Base-by-base conservation (phyloP, 2,797 vertebrate species). In the Sphenodon punctatus region DNA sequence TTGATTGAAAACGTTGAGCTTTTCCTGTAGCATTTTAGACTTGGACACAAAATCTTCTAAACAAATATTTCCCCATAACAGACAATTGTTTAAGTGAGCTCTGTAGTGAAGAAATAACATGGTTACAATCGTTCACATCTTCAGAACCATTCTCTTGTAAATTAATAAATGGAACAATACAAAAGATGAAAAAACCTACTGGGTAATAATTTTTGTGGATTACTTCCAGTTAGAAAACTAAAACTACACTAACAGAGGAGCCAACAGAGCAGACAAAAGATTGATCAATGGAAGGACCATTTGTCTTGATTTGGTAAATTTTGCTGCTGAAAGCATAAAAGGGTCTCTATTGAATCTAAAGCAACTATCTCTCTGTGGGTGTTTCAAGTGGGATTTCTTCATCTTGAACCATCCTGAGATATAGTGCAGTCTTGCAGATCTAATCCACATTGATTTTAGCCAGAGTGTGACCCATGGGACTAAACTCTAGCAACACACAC, bases 271-370 rank as follows among this genome's bases (percentile, higher is more conserved):
- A 64, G 27, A 48, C 53, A 60, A 42, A 36, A 51, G 72, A 70
- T 39, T 66, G 73, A 82, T 66, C 36, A 45, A 60, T 82, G 9
- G 61, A 64, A 71, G 38, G 51, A 43, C 67, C 60, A 76, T 82
- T 76, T 65, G 49, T 76, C 67, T 70, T 82, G 49, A 69, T 82
- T 76, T 71, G 48, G 51, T 70, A 69, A 76, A 51, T 34, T 36
- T 65, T 75, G 67, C 60, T 66, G 51, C 32, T 71, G 39, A 66
- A 48, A 70, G 60, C 59, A 20, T 36, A 68, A 77, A 46, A 23
- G 5, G 36, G 19, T 32, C 59, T 36, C 27, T 65, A 71, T 56
- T 64, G 59, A 58, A 59, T 58, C 59, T 56, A 69, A 46, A 49
- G 23, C 58, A 56, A 79, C 67, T 36, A 27, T 49, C 66, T 76